Percentiles rank a stretch among this genome's conserved stretches.
phyloP scores from a whole-genome alignment of 2,113 vertebrate species.

The Astur gentilis region DNA sequence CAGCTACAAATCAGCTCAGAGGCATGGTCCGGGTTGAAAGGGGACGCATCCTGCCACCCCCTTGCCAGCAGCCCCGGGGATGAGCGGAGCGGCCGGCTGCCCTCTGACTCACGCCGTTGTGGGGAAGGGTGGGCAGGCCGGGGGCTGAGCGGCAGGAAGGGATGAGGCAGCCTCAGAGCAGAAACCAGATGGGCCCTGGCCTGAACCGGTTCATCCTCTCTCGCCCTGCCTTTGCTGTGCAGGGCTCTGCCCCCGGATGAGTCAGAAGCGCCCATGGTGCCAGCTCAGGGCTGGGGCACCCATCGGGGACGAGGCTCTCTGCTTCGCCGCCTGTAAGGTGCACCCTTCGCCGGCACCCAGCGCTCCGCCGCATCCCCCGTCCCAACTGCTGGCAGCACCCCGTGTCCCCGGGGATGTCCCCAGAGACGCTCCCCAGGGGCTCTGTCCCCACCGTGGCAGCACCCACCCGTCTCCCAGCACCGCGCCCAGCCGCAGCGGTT shows the following conservation, averaged over 20 bases:
- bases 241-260: slow-evolving; percentile 33
- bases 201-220: slow-evolving; percentile 45
- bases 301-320: neutral
- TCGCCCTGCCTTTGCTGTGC: neutral
- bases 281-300: slow-evolving; percentile 6
- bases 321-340: neutral
- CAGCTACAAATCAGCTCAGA: neutral
- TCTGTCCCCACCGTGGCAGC: neutral
- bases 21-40: accelerated
- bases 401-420: accelerated
- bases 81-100: neutral
- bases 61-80: neutral
- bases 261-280: neutral
- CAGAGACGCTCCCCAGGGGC: neutral
- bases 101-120: neutral
- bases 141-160: slow-evolving; percentile 1
- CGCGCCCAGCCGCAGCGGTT: neutral
- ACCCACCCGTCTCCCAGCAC: neutral
- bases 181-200: slow-evolving; percentile 31
- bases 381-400: neutral
- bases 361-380: accelerated
- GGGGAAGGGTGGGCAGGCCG: neutral
- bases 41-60: accelerated
- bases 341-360: neutral
- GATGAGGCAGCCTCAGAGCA: slow-evolving; percentile 1